phyloP scores from a whole-genome alignment of 2,113 vertebrate species.

The Callaeas wilsoni region DNA sequence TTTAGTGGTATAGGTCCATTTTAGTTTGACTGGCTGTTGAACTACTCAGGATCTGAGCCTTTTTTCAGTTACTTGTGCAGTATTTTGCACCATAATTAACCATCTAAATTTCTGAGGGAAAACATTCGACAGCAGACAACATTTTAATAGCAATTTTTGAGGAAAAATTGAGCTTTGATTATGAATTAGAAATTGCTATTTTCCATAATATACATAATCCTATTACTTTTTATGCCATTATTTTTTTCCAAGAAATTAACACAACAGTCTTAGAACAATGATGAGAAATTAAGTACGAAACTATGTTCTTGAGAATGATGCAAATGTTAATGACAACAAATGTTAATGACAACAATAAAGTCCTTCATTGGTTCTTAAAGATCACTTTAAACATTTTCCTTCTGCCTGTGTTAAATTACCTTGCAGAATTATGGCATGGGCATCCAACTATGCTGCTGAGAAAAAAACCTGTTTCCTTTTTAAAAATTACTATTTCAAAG shows the following conservation, averaged over 20 bases:
- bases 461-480: background rate
- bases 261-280: background rate
- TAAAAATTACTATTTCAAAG: background rate
- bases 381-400: background rate
- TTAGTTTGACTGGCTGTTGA: background rate
- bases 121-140: rapidly evolving
- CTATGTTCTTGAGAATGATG: background rate
- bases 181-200: background rate
- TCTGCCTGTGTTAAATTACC: background rate
- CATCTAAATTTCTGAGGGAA: background rate
- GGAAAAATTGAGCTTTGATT: background rate
- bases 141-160: background rate
- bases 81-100: background rate
- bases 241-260: background rate
- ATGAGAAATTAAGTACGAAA: background rate
- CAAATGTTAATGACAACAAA: background rate
- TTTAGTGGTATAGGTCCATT: background rate
- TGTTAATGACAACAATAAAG: background rate
- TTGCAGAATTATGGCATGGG: background rate
- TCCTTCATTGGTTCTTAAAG: background rate
- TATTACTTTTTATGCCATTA: background rate
- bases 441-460: background rate
- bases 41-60: background rate
- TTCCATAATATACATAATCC: background rate
- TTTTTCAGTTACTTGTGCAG: background rate